Conservation (phyloP, 2,888 invertebrate genomes). For the Agelastica alni region DNA sequence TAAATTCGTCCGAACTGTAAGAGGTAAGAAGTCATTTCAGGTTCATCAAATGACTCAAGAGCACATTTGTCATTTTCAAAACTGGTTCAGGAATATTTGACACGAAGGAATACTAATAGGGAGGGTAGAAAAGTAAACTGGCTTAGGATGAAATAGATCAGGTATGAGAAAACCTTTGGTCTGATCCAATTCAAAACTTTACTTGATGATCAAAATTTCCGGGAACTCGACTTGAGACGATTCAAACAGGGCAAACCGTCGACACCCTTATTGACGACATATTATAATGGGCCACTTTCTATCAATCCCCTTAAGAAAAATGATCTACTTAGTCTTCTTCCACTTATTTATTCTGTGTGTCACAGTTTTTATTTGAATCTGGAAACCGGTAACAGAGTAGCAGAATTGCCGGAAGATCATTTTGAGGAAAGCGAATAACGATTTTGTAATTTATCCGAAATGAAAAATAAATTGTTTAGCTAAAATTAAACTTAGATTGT, state of each 20-base stretch:
- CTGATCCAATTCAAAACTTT: slow-evolving; percentile 21
- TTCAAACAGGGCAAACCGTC: not conserved
- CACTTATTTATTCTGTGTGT: slow-evolving; percentile 12
- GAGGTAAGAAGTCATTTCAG: not conserved
- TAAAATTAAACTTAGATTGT: too few species aligned
- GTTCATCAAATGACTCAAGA: not conserved
- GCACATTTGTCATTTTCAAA: not conserved
- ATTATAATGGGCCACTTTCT: not conserved
- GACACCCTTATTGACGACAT: not conserved
- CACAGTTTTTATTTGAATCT: not conserved
- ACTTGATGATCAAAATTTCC: not conserved
- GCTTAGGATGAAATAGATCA: slow-evolving; percentile 11
- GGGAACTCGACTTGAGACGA: not conserved
- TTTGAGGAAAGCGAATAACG: too few species aligned
- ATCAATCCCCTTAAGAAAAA: not conserved
- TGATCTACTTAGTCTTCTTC: slow-evolving; percentile 16
- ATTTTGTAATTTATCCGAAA: too few species aligned
- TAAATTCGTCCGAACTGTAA: not conserved
- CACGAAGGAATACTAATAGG: not conserved
- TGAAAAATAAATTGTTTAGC: too few species aligned
- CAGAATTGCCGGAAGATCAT: too few species aligned
- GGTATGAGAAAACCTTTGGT: slow-evolving; percentile 25
- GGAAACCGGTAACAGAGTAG: too few species aligned
- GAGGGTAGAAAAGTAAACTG: slow-evolving; percentile 13
- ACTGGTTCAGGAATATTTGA: not conserved